Base-by-base conservation (phyloP, 2,113 vertebrate genomes). In the Colinus virginianus region DNA sequence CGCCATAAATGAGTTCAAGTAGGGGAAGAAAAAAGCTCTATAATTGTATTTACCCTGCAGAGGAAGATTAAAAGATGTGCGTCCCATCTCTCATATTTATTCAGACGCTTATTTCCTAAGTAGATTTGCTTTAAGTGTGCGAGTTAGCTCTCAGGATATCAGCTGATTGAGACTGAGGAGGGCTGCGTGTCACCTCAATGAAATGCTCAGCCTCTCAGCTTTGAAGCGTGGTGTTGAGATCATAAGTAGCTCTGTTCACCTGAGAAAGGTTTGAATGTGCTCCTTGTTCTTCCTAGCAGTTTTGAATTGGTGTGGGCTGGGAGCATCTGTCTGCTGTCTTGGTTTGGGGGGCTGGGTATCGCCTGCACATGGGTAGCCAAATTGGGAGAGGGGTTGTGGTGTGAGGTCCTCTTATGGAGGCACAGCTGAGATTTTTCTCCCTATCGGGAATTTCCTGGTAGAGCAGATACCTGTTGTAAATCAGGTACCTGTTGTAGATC, bases 101-200 rank as follows among this genome's bases (percentile, higher is more conserved):
- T 95, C 85, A 87, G 93, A 93, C 74, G 18, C 95, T 94, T 94
- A 94, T 92, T 90, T 70, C 67, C 74, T 88, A 84, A 81, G 70
- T 78, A 74, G 79, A 94, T 95, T 96, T 94, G 69, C 81, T 84
- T 93, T 91, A 93, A 75, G 58, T 84, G n/a, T 72, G 0, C 26
- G 66, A 76, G 62, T 81, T 94, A 87, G 75, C 53, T 82, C 36
- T 72, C 66, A 71, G 58, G 23, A 36, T 96, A 34, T 92, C 30
- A 94, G 58, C 75, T 90, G 83, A 69, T 95, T 51, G 83, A 81
- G 85, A 83, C 66, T 78, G 56, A 85, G 70, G 88, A 56, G 40
- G 32, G 28, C 71, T 94, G 55, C 64, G 64, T 46, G 9, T 81
- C 77, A 86, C 80, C 86, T 84, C 51, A 75, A 53, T 4, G 0